Percentiles rank a stretch among this genome's conserved stretches.
phyloP scores from a whole-genome alignment of 2,797 vertebrate genomes.

The Microctenopoma stevenorrisi region DNA sequence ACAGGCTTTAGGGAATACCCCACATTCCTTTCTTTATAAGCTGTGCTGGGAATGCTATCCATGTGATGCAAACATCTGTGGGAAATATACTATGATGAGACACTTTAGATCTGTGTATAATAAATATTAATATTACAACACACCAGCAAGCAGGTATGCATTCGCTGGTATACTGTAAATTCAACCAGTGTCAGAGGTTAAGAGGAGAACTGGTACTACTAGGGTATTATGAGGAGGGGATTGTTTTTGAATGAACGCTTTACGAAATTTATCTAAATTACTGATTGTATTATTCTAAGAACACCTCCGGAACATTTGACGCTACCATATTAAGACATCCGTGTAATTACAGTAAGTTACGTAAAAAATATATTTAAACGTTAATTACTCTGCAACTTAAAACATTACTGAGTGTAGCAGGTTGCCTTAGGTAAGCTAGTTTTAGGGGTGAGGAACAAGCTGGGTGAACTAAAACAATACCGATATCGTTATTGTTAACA shows the following conservation, averaged over 20 bases:
- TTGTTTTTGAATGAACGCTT: constrained; percentile 5
- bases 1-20: constrained; percentile 22
- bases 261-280: neutral
- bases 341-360: neutral
- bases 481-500: constrained; percentile 26
- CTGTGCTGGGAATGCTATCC: constrained; percentile 29
- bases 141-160: constrained; percentile 3
- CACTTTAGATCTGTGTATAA: neutral
- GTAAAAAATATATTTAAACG: constrained; percentile 25
- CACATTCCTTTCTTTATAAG: constrained; percentile 51
- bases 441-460: constrained; percentile 1
- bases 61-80: constrained; percentile 32
- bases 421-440: neutral
- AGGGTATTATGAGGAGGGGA: neutral
- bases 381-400: constrained; percentile 5
- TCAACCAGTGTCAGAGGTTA: constrained; percentile 6
- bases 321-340: constrained; percentile 11
- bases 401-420: neutral
- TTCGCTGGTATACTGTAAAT: neutral
- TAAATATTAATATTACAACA: constrained; percentile 8
- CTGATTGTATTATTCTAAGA: neutral
- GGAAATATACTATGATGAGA: neutral
- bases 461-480: constrained; percentile 1
- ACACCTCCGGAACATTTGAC: neutral
- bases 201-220: constrained; percentile 1